Evolutionary conservation across 1,140 invertebrate species (phyloP), one percentile per base, ranked within the genome.

Genomic region (Tigriopus japonicus): DNA sequence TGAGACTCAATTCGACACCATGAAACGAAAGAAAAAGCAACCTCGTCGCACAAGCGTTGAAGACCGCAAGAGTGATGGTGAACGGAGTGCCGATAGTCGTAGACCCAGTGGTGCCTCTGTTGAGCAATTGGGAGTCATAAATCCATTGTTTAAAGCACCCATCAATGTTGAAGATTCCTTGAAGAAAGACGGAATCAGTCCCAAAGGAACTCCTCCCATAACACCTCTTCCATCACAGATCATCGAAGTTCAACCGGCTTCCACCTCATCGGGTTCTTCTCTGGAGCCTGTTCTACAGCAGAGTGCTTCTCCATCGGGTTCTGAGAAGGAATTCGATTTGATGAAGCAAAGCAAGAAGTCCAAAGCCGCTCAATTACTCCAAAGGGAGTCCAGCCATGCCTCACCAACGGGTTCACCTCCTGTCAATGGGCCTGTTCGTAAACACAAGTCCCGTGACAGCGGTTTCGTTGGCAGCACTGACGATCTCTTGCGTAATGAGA

Each of bases 141-240:
- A 60, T 62, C 42, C 60, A 64, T 2, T 64, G 60, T 59, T 56
- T 59, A 58, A 61, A 53, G 59, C 51, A 62, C n/a, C 42, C 14
- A 42, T 23, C 23, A 56, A 56, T 17, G 43, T 43, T 15, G 54
- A 15, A 15, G 54, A 56, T 1, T 41, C 23, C 21, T 83, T 86
- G 67, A 84, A 86, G 60, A 87, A 84, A 66, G 74, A 86, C 59
- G 86, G 89, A 69, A 87, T 85, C 64, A 86, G 86, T 3, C 89
- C 89, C 65, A 81, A 88, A 42, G 86, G 86, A 3, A 89, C 85
- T 67, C 87, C 85, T 66, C 45, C 45, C 45, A 49, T 49, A 2
- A 49, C 45, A 17, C 45, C 45, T 17, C 21, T 49, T 15, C 45
- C 45, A 10, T 17, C n/a, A 17, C 45, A 49, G 10, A 49, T 49